Percentiles rank a stretch among this genome's conserved stretches.
phyloP scores from a whole-genome alignment of 2,888 invertebrate species.

The Arrhopalites spinosus region DNA sequence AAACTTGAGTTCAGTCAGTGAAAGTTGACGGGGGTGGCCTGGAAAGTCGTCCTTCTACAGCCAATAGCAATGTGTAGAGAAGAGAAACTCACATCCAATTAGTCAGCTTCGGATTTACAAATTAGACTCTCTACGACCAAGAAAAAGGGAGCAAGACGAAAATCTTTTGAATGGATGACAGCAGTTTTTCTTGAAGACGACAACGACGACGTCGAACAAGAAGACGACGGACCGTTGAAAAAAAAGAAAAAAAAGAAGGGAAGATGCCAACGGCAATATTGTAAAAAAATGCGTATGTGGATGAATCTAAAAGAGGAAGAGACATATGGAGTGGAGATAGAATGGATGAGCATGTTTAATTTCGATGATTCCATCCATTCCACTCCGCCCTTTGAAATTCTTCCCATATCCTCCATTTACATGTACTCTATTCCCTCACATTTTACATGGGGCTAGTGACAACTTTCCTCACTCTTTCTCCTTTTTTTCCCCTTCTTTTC shows the following conservation, averaged over 20 bases:
- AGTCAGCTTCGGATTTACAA: conserved; percentile 23
- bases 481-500: neutral
- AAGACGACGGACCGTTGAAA: neutral
- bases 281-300: too few relatives aligned
- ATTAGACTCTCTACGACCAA: conserved; percentile 10
- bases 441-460: neutral
- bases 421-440: neutral
- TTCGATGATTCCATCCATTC: neutral
- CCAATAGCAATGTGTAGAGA: conserved; percentile 9
- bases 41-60: neutral
- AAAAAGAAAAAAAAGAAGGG: neutral
- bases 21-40: conserved; percentile 13
- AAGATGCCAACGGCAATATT: too few relatives aligned
- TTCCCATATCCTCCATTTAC: neutral
- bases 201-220: too few relatives aligned
- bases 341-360: too few relatives aligned
- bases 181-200: conserved; percentile 2
- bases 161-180: conserved; percentile 20
- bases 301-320: too few relatives aligned
- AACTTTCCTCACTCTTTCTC: neutral
- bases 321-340: neutral
- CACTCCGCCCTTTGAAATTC: neutral
- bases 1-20: neutral
- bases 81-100: conserved; percentile 27
- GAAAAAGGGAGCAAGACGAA: conserved; percentile 2